phyloP scores from a whole-genome alignment of 1,140 invertebrate genomes.

The Tetranychus urticae region DNA sequence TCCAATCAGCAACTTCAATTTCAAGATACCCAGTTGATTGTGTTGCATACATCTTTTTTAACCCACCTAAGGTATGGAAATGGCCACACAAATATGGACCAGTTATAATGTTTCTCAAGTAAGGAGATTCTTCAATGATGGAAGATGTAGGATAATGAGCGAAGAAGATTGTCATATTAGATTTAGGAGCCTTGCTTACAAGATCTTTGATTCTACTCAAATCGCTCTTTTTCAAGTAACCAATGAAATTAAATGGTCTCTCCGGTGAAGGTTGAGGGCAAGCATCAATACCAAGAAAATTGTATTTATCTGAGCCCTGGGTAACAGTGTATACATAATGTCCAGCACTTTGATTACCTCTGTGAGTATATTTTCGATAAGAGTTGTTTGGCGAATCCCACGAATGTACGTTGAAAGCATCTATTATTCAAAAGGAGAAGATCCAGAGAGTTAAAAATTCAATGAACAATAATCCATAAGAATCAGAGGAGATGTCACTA shows the following conservation, averaged over 20 bases:
- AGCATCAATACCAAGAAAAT: slow-evolving; percentile 69
- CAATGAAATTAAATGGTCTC: slow-evolving; percentile 79
- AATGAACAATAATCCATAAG: too few relatives aligned
- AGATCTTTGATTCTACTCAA: slow-evolving; percentile 3
- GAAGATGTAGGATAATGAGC: slow-evolving; percentile 81
- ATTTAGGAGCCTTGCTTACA: not conserved
- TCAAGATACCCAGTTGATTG: slow-evolving; percentile 66
- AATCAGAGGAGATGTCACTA: too few relatives aligned
- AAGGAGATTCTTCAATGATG: slow-evolving; percentile 36
- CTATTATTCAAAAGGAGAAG: slow-evolving; percentile 29
- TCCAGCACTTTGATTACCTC: slow-evolving; percentile 38
- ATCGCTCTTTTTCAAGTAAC: slow-evolving; percentile 31
- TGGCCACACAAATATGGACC: slow-evolving; percentile 74
- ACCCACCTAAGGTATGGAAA: slow-evolving; percentile 55
- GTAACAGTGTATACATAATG: slow-evolving; percentile 48
- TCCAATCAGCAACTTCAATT: slow-evolving; percentile 79
- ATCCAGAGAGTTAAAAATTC: too few relatives aligned
- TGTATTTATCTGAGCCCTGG: slow-evolving; percentile 30
- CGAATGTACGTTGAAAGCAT: slow-evolving; percentile 57
- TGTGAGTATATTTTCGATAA: slow-evolving; percentile 44
- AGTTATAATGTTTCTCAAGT: slow-evolving; percentile 29
- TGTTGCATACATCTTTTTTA: slow-evolving; percentile 62
- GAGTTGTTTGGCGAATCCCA: not conserved
- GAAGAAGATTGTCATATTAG: slow-evolving; percentile 42
- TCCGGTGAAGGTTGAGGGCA: slow-evolving; percentile 57